These are phyloP conservation scores for Salvelinus sp. DNA, from an alignment of 2,113 vertebrate species.

Conservation along the genomic window DNA sequence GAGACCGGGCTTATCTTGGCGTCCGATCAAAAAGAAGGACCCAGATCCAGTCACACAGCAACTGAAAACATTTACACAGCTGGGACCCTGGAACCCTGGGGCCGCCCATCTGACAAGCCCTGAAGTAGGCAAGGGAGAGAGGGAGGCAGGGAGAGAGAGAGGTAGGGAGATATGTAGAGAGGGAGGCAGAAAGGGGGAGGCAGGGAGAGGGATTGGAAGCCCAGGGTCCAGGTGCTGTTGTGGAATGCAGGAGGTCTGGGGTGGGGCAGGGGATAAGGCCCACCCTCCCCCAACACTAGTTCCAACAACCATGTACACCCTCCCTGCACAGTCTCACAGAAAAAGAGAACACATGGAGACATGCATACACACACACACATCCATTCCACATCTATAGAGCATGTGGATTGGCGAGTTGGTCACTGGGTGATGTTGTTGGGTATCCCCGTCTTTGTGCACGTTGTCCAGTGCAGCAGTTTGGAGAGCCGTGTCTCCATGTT, in stretches of 20 bases:
- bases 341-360: background rate
- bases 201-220: background rate
- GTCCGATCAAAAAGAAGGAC: slow-evolving; percentile 82
- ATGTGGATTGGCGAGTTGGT: too few relatives aligned
- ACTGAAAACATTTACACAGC: slow-evolving; percentile 99
- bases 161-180: background rate
- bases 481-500: too few relatives aligned
- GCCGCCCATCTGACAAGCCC: slow-evolving; percentile 78
- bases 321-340: background rate
- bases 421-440: too few relatives aligned
- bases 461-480: too few relatives aligned
- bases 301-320: slow-evolving; percentile 40
- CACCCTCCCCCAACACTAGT: slow-evolving; percentile 37
- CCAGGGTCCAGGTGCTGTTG: slow-evolving; percentile 58
- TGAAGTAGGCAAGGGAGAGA: slow-evolving; percentile 23
- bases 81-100: slow-evolving; percentile 83
- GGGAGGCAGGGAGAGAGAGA: slow-evolving; percentile 14
- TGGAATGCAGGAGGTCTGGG: slow-evolving; percentile 56
- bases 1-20: slow-evolving; percentile 91
- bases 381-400: too few relatives aligned
- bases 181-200: background rate
- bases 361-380: too few relatives aligned
- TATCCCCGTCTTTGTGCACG: too few relatives aligned
- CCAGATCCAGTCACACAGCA: slow-evolving; percentile 87
- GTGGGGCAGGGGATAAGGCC: slow-evolving; percentile 59